Evolutionary conservation across 2,888 invertebrate species (phyloP).

Genomic region (Eupithecia dodoneata): DNA sequence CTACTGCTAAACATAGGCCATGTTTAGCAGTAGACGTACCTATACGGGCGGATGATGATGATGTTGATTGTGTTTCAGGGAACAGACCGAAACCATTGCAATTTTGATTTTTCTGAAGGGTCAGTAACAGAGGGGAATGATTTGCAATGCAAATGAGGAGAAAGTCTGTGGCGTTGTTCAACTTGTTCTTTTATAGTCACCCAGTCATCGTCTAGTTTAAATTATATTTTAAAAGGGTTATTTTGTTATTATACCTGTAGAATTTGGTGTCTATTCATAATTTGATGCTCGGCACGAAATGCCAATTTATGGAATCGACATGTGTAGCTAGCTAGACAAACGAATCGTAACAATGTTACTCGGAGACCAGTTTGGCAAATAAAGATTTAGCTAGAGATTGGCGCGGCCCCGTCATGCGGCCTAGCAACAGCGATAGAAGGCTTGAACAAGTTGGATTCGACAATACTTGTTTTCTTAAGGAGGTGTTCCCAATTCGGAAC

Average conservation of each 20-base stretch:
- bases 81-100: slow-evolving; percentile 45
- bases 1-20: too few species aligned
- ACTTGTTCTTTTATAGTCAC: slow-evolving; percentile 18
- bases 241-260: not conserved
- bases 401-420: slow-evolving; percentile 15
- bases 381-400: slow-evolving; percentile 29
- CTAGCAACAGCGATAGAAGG: slow-evolving; percentile 40
- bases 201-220: slow-evolving; percentile 9
- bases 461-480: slow-evolving; percentile 41
- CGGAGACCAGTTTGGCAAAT: slow-evolving; percentile 36
- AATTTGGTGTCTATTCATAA: not conserved
- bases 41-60: too few species aligned
- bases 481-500: slow-evolving; percentile 42
- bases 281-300: not conserved
- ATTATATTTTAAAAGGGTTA: slow-evolving; percentile 6
- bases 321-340: slow-evolving; percentile 2
- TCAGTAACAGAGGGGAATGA: slow-evolving; percentile 28
- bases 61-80: slow-evolving; percentile 41
- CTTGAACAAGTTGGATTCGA: slow-evolving; percentile 25
- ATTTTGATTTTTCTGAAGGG: slow-evolving; percentile 41
- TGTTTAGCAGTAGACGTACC: too few species aligned
- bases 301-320: not conserved
- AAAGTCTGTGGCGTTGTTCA: slow-evolving; percentile 34
- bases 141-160: slow-evolving; percentile 24
- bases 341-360: slow-evolving; percentile 18